A percentile compares a stretch with the other conserved stretches of the same genome.
These are phyloP conservation scores for Drosophila insularis DNA, from an alignment of 1,140 invertebrate genomes.

Conservation along the genomic window DNA sequence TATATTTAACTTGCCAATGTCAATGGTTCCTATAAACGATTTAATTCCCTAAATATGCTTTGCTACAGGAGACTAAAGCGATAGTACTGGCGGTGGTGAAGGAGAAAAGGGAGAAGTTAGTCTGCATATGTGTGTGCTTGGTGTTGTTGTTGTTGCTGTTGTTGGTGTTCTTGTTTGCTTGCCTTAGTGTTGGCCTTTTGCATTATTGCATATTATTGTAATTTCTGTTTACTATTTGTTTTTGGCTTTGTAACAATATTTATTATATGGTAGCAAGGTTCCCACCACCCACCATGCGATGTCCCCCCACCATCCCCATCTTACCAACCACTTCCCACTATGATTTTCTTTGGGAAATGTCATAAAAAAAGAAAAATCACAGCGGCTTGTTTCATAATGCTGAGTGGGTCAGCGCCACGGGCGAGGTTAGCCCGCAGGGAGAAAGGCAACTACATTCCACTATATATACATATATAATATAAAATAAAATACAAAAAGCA, in stretches of 20 bases:
- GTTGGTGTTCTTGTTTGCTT: slow-evolving; percentile 6
- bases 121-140: slow-evolving; percentile 3
- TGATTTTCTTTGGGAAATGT: slow-evolving; percentile 33
- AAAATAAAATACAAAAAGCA: slow-evolving; percentile 18
- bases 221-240: slow-evolving; percentile 79
- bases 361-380: slow-evolving; percentile 66
- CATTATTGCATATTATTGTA: slow-evolving; percentile 79
- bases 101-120: background rate
- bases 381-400: slow-evolving; percentile 54
- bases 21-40: too few species aligned
- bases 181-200: slow-evolving; percentile 67
- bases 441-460: slow-evolving; percentile 1
- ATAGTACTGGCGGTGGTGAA: background rate
- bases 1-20: too few species aligned
- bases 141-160: slow-evolving; percentile 20
- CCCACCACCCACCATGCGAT: background rate
- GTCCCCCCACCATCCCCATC: background rate
- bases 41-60: too few species aligned
- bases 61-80: background rate
- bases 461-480: background rate
- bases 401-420: slow-evolving; percentile 55
- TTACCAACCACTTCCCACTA: slow-evolving; percentile 5
- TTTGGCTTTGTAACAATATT: slow-evolving; percentile 77
- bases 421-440: background rate
- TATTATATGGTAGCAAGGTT: slow-evolving; percentile 38